These are phyloP conservation scores for Anguilla megastoma DNA, from an alignment of 2,797 vertebrate genomes.

Conservation along the genomic window DNA sequence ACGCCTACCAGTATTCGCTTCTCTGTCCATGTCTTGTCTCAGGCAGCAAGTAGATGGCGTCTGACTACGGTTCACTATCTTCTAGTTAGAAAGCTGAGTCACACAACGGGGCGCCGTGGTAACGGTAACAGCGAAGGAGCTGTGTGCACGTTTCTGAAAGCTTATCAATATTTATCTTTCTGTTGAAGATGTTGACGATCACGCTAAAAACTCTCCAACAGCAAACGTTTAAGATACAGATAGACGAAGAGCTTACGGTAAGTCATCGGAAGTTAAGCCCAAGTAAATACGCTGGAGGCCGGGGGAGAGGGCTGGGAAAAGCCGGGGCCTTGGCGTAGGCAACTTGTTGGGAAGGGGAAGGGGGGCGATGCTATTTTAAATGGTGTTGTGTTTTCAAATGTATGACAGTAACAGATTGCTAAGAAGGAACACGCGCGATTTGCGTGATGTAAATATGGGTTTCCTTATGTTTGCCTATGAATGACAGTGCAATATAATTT, in stretches of 20 bases:
- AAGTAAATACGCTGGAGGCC: conserved; percentile 61
- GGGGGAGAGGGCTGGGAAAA: conserved; percentile 47
- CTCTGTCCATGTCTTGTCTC: conserved; percentile 34
- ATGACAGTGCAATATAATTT: conserved; percentile 68
- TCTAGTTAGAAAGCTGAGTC: conserved; percentile 73
- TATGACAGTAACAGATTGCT: conserved; percentile 4
- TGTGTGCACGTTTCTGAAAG: conserved; percentile 23
- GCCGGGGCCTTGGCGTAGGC: conserved; percentile 28
- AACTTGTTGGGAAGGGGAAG: conserved; percentile 6
- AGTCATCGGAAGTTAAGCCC: conserved; percentile 48
- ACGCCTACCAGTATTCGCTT: conserved; percentile 29
- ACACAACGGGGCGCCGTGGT: conserved; percentile 60
- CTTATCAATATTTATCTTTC: conserved; percentile 17
- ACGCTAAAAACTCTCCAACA: conserved; percentile 79
- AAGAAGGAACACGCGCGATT: conserved; percentile 25
- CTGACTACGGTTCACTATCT: conserved; percentile 44
- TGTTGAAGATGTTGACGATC: conserved; percentile 68
- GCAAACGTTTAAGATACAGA: conserved; percentile 75
- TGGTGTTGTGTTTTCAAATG: not conserved
- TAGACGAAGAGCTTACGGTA: conserved; percentile 74
- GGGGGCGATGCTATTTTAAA: conserved; percentile 26
- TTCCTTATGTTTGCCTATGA: conserved; percentile 45
- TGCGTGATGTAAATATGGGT: not conserved
- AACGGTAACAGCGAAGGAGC: conserved; percentile 45
- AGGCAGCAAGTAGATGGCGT: conserved; percentile 67